Percentiles rank a stretch among this genome's conserved stretches.
Evolutionary conservation across 2,113 vertebrate genomes (phyloP).

Genomic region (Catharus fuscescens): DNA sequence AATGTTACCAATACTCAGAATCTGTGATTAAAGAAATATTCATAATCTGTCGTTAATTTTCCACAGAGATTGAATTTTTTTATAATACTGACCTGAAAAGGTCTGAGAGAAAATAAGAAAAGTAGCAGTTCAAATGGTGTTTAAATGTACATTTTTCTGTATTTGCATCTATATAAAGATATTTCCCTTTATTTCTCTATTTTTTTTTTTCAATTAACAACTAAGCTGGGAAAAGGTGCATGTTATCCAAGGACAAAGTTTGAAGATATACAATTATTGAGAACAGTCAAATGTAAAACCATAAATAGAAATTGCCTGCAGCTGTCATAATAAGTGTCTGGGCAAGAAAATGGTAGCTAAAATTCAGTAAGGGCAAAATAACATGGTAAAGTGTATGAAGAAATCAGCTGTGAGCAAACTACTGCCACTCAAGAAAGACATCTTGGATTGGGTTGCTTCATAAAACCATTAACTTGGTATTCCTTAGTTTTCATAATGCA

Average conservation of each 20-base stretch:
- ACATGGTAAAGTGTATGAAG: not conserved
- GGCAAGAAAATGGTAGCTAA: not conserved
- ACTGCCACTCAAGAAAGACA: not conserved
- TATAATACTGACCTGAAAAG: conserved; percentile 46
- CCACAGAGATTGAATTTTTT: conserved; percentile 66
- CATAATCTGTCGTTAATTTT: conserved; percentile 89
- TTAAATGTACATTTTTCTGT: not conserved
- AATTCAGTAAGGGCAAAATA: not conserved
- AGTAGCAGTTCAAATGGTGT: not conserved
- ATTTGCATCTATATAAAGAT: not conserved
- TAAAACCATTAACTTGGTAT: not conserved
- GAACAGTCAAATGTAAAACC: not conserved
- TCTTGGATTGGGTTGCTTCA: not conserved
- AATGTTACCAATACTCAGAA: conserved; percentile 85
- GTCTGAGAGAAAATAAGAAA: conserved; percentile 39
- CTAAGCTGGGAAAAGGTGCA: not conserved
- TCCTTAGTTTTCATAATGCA: not conserved
- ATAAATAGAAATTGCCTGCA: not conserved
- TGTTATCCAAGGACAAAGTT: not conserved
- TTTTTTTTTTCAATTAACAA: not conserved
- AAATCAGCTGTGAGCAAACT: not conserved
- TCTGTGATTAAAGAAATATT: conserved; percentile 89
- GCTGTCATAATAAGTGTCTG: not conserved
- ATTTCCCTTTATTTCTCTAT: not conserved
- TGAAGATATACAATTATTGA: not conserved